phyloP scores from a whole-genome alignment of 2,113 vertebrate species.

The Embiotoca jacksoni region DNA sequence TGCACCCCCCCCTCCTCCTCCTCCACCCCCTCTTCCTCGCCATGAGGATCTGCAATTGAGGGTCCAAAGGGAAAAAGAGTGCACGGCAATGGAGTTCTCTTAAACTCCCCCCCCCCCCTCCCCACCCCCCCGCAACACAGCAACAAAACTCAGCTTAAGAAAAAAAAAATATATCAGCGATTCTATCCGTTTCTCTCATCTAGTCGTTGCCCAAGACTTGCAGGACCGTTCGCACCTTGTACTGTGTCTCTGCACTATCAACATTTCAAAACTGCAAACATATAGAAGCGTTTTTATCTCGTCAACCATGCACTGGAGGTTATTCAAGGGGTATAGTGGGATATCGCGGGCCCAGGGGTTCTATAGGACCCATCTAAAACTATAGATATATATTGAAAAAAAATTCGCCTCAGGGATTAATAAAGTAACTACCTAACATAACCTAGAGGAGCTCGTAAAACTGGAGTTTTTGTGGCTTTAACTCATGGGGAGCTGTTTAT shows the following conservation, averaged over 20 bases:
- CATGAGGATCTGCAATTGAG: constrained; percentile 72
- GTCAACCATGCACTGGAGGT: constrained; percentile 26
- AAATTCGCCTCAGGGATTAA: no score
- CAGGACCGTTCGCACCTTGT: constrained; percentile 21
- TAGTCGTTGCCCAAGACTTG: constrained; percentile 42
- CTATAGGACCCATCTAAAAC: constrained; percentile 8
- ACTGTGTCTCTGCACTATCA: constrained; percentile 21
- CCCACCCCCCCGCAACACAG: neutral
- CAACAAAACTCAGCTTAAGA: constrained; percentile 39
- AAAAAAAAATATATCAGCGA: neutral
- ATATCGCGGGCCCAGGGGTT: constrained; percentile 2
- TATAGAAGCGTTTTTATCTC: constrained; percentile 30
- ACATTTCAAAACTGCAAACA: constrained; percentile 14
- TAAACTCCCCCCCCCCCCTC: constrained; percentile 4
- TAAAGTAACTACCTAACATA: no score
- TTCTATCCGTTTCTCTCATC: constrained; percentile 44
- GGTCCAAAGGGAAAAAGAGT: constrained; percentile 67
- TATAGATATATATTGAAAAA: no score
- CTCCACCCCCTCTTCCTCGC: constrained; percentile 58
- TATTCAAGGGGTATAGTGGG: neutral
- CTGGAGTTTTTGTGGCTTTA: constrained; percentile 16
- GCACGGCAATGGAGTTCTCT: constrained; percentile 35
- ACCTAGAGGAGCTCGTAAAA: neutral
- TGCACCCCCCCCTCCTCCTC: constrained; percentile 37
- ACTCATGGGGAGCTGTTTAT: neutral